Base-by-base conservation (phyloP, 2,888 invertebrate species). In the Allophyes oxyacanthae region DNA sequence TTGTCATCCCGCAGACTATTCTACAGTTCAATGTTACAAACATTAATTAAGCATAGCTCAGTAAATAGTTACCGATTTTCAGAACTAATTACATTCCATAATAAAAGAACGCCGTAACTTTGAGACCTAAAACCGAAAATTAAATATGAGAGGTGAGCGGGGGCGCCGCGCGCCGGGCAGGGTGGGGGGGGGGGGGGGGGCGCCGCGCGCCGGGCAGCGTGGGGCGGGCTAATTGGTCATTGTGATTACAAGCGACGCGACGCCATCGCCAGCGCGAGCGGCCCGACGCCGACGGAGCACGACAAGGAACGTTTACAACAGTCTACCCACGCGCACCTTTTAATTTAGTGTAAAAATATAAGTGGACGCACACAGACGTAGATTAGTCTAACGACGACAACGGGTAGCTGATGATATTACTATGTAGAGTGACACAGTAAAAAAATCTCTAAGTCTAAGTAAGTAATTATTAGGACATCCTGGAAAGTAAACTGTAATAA, bases 321-420 rank as follows among this genome's bases (percentile, higher is more conserved):
- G 6, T 14, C 11, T 6, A 1, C n/a, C 14, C 26, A 8, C 10
- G 30, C 30, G 20, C 10, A 30, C 42, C 28, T 28, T 42, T 13
- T 41, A 41, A 41, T 40, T 26, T 3, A 26, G 26, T 41, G n/a
- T 37, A 20, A 26, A 11, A 41, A 41, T 2, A 40, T 40, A 25
- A 40, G 0, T 11, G 38, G 10, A 10, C 15, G 37, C 25, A 40
- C 38, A 11, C 11, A 20, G 2, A 20, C 20, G 20, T 20, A 36
- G 7, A n/a, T 5, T 7, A 32, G 32, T n/a, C 28, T 28, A 6
- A 25, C 25, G 25, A 8, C 30, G 2, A 8, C 30, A 6, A 2
- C 9, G 6, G 30, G 7, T 9, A 8, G 30, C 6, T 6, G 9
- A 8, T n/a, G n/a, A n/a, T n/a, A n/a, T n/a, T n/a, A n/a, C n/a